These are phyloP conservation scores for Linnaemya tessellans DNA, from an alignment of 2,888 invertebrate genomes.

Conservation along the genomic window DNA sequence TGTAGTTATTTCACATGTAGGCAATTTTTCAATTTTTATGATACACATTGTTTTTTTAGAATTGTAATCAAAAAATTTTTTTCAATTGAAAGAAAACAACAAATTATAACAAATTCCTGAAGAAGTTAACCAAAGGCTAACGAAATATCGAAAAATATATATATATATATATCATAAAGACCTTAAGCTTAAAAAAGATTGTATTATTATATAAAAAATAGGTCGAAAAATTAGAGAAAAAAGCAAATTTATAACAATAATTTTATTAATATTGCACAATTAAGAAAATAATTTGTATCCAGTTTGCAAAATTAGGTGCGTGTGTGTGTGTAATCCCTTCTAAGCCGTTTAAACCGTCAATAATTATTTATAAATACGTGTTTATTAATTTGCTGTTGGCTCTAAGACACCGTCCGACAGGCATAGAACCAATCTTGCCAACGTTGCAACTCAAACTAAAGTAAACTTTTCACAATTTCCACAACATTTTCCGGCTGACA, in stretches of 20 bases:
- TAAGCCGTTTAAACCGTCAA: constrained; percentile 42
- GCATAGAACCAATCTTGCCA: constrained; percentile 44
- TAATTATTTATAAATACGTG: neutral
- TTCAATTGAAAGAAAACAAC: too few relatives aligned
- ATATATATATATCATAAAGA: too few relatives aligned
- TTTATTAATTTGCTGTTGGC: neutral
- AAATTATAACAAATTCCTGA: too few relatives aligned
- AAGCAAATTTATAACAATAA: neutral
- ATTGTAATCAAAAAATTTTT: too few relatives aligned
- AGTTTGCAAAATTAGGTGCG: neutral
- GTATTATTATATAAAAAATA: too few relatives aligned
- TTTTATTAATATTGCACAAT: neutral
- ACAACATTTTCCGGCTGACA: constrained; percentile 31
- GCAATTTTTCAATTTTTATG: too few relatives aligned
- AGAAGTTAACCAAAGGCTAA: too few relatives aligned
- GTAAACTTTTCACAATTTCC: constrained; percentile 31
- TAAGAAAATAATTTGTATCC: constrained; percentile 2
- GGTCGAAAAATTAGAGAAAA: too few relatives aligned
- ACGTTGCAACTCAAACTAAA: constrained; percentile 67
- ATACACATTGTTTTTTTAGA: too few relatives aligned
- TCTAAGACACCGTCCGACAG: constrained; percentile 8
- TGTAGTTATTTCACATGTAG: too few relatives aligned
- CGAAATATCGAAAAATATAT: too few relatives aligned
- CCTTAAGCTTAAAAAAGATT: too few relatives aligned
- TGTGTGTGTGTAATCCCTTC: neutral